Conservation (phyloP, 2,797 vertebrate species). For the Hydrophis major region DNA sequence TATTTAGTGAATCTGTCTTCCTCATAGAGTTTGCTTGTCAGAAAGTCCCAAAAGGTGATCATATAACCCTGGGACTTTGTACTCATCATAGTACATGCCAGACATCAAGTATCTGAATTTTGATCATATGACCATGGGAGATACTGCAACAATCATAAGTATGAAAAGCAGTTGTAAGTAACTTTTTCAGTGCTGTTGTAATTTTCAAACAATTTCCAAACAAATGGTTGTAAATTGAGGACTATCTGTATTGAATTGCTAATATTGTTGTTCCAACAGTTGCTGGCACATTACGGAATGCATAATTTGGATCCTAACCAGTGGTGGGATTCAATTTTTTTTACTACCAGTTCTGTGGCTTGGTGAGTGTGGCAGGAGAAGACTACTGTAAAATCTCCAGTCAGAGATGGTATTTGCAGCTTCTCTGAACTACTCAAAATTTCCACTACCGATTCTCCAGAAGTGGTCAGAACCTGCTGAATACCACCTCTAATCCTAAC, state of each 20-base stretch:
- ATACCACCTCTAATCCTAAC: too few species aligned
- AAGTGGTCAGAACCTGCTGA: too few species aligned
- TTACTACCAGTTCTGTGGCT: too few species aligned
- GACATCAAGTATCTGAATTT: neutral
- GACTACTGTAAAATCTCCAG: too few species aligned
- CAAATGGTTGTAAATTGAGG: neutral
- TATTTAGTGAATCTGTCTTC: neutral
- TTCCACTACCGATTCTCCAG: too few species aligned
- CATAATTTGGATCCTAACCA: neutral
- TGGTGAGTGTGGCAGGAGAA: too few species aligned
- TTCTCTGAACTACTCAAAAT: too few species aligned
- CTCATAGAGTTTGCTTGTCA: neutral
- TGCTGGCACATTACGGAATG: neutral
- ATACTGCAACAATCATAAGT: neutral
- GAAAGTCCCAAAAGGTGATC: neutral
- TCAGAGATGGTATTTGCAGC: too few species aligned
- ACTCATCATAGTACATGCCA: neutral
- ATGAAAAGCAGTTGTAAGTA: neutral
- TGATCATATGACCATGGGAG: neutral
- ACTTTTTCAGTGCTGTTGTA: neutral
- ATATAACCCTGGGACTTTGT: neutral
- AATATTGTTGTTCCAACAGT: neutral
- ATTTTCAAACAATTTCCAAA: neutral
- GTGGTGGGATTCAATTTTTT: too few species aligned
- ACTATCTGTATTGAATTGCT: neutral